These are phyloP conservation scores for Apogon hyalosoma DNA, from an alignment of 2,797 vertebrate species.

Conservation along the genomic window DNA sequence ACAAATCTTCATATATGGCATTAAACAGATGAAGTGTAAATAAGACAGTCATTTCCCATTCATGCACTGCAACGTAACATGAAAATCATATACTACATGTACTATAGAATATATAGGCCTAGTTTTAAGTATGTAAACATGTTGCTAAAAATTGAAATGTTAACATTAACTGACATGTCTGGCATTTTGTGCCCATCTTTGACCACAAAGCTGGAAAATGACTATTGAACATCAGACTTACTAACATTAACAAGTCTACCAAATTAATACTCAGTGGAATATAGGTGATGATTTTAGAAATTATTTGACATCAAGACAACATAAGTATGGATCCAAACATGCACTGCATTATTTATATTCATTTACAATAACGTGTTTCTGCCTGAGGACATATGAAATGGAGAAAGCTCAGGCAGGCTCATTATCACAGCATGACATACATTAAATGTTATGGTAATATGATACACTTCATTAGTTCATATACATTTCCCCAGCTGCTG, in stretches of 20 bases:
- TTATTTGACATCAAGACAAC: slow-evolving; percentile 63
- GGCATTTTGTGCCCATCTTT: slow-evolving; percentile 18
- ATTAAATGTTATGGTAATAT: slow-evolving; percentile 87
- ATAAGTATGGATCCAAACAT: slow-evolving; percentile 52
- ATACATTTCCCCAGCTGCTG: slow-evolving; percentile 81
- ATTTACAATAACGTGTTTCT: slow-evolving; percentile 71
- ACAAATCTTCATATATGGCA: too few species aligned
- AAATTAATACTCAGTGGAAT: slow-evolving; percentile 55
- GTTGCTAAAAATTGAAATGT: too few species aligned
- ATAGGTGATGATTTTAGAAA: slow-evolving; percentile 59
- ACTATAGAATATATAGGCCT: slow-evolving; percentile 17
- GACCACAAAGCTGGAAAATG: slow-evolving; percentile 23
- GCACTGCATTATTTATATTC: slow-evolving; percentile 72
- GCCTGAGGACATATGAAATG: slow-evolving; percentile 82
- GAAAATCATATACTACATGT: slow-evolving; percentile 40
- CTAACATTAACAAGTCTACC: slow-evolving; percentile 25
- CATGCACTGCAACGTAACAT: background rate
- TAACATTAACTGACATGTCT: slow-evolving; percentile 13
- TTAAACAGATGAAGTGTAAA: too few species aligned
- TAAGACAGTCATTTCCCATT: too few species aligned
- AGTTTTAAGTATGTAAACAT: slow-evolving; percentile 5
- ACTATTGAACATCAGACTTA: slow-evolving; percentile 13
- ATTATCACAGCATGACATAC: slow-evolving; percentile 86
- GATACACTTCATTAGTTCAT: slow-evolving; percentile 88
- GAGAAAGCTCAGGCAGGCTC: slow-evolving; percentile 78